A percentile compares a stretch with the other conserved stretches of the same genome.
phyloP scores from a whole-genome alignment of 2,888 invertebrate species.

The Macrosoma leucophasiata region DNA sequence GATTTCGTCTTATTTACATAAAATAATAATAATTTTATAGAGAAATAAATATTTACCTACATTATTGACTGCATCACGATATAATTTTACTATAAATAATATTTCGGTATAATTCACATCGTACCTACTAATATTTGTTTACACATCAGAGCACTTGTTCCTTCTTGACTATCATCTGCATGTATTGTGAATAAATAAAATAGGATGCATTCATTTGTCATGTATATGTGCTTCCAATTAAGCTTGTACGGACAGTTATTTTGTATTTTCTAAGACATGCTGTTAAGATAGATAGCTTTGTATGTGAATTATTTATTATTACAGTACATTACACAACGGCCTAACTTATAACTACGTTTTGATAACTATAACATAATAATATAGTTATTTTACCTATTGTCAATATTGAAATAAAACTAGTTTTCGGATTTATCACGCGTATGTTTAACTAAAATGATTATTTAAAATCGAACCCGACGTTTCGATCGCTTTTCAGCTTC shows the following conservation, averaged over 20 bases:
- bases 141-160: too few relatives aligned
- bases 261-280: conserved; percentile 17
- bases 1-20: conserved; percentile 44
- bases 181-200: neutral
- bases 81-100: too few relatives aligned
- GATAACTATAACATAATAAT: conserved; percentile 4
- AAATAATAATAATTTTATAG: conserved; percentile 36
- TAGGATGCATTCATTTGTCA: conserved; percentile 1
- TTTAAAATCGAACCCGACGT: too few relatives aligned
- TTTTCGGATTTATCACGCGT: too few relatives aligned
- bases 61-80: conserved; percentile 18
- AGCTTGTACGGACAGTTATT: conserved; percentile 20
- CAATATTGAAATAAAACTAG: too few relatives aligned
- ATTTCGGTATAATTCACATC: too few relatives aligned
- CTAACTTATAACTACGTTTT: conserved; percentile 18
- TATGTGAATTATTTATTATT: conserved; percentile 14
- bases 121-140: conserved; percentile 13
- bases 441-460: too few relatives aligned
- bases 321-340: conserved; percentile 17
- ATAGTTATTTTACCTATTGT: too few relatives aligned
- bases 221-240: conserved; percentile 27
- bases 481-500: too few relatives aligned
- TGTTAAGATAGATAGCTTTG: conserved; percentile 21
- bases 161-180: too few relatives aligned
- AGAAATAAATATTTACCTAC: conserved; percentile 22